phyloP scores from a whole-genome alignment of 2,113 vertebrate species.

The Mirza zaza region DNA sequence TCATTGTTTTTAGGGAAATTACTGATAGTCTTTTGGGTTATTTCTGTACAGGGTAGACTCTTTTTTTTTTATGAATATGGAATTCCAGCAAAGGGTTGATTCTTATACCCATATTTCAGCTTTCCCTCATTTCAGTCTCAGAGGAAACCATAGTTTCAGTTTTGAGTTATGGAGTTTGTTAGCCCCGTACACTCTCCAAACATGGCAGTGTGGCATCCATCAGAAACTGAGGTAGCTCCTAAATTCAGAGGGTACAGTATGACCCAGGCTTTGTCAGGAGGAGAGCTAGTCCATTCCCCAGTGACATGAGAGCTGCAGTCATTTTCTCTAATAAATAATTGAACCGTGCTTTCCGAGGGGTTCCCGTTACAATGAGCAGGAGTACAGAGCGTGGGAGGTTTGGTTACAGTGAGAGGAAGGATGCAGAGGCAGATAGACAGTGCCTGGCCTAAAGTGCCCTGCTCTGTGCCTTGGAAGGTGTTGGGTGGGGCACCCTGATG shows the following conservation, averaged over 20 bases:
- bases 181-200: not conserved
- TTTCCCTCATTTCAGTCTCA: not conserved
- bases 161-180: not conserved
- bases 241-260: slow-evolving; percentile 32
- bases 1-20: not conserved
- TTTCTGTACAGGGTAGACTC: not conserved
- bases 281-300: not conserved
- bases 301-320: slow-evolving; percentile 82
- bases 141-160: not conserved
- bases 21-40: not conserved
- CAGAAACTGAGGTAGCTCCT: not conserved
- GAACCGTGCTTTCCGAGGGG: slow-evolving; percentile 74
- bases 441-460: not conserved
- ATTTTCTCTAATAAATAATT: slow-evolving; percentile 88
- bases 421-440: not conserved
- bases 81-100: not conserved
- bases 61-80: too few species aligned
- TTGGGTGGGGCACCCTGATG: not conserved
- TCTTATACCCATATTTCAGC: not conserved
- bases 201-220: not conserved
- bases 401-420: slow-evolving; percentile 80
- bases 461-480: not conserved
- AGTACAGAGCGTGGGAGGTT: slow-evolving; percentile 63
- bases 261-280: slow-evolving; percentile 48
- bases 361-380: slow-evolving; percentile 81